Evolutionary conservation across 92 coral and sea anemone genomes (phyloP).

Genomic region (Muricea muricata): DNA sequence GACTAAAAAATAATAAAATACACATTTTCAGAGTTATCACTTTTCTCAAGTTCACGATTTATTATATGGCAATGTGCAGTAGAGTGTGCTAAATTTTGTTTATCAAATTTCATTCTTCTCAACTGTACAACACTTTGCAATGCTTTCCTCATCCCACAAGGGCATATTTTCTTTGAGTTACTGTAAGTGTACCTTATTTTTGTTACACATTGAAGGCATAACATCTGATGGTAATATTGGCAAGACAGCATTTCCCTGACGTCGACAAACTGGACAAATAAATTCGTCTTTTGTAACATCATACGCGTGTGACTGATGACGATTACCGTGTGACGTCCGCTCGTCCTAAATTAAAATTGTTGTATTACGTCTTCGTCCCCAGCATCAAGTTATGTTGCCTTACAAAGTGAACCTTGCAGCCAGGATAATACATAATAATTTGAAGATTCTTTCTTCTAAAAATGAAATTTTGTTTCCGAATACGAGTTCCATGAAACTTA

Average conservation of each 20-base stretch:
- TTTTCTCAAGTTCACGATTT: too few species aligned
- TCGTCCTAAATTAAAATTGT: slow-evolving; percentile 71
- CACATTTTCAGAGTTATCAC: neutral
- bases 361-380: too few species aligned
- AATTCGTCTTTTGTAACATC: slow-evolving; percentile 90
- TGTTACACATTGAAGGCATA: slow-evolving; percentile 50
- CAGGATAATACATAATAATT: too few species aligned
- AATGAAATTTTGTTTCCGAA: too few species aligned
- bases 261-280: slow-evolving; percentile 95
- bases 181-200: slow-evolving; percentile 62
- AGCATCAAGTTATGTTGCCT: too few species aligned
- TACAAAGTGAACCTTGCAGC: too few species aligned
- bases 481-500: too few species aligned
- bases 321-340: slow-evolving; percentile 45
- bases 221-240: slow-evolving; percentile 86
- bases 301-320: slow-evolving; percentile 34
- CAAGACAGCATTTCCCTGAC: slow-evolving; percentile 83
- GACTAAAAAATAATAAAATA: neutral
- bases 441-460: too few species aligned
- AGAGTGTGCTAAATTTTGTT: too few species aligned
- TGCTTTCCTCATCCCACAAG: neutral
- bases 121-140: too few species aligned
- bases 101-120: too few species aligned
- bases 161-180: neutral
- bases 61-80: too few species aligned